Base-by-base conservation (phyloP, 2,113 vertebrate species). In the Rhabdomys dilectus region DNA sequence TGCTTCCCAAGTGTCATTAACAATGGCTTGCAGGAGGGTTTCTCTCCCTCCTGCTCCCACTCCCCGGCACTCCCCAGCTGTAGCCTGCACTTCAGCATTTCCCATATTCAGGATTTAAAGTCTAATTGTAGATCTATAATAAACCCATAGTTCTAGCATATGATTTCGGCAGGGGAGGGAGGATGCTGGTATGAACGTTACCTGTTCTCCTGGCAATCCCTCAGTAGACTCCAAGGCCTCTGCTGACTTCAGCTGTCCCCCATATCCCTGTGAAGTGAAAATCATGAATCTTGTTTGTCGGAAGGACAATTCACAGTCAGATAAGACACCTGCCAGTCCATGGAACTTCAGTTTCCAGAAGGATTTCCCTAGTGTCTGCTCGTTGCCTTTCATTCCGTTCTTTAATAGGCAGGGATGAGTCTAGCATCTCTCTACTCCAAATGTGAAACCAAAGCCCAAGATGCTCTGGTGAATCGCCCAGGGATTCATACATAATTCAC, bases 321-420 rank as follows among this genome's bases (percentile, higher is more conserved):
- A 12, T 15, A 26, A 39, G 75, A 70, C 53, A 21, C 64, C 39
- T 51, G n/a, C 53, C 68, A 22, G 11, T 51, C 73, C 8, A 36
- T 17, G 51, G 45, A 11, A 66, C 93, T 92, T 94, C 48, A 53
- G 68, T 89, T 96, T 81, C 42, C 11, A n/a, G 88, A 90, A 80
- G 75, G 26, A 82, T 62, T 82, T 94, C 89, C 73, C 68, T 48
- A 62, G 60, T 19, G 31, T 87, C 53, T 97, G 53, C 64, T 97
- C 64, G 4, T 81, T 84, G 45, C 48, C 45, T 53, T 75, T 93
- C 89, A 31, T 56, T n/a, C 10, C 29, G 26, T 31, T 29, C 36
- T 42, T 11, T 84, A 24, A 36, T 34, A 36, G 42, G 64, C 39
- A 51, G 66, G 34, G 78, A 66, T 76, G 66, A 48, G 48, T 26